Evolutionary conservation across 2,888 invertebrate species (phyloP), one percentile per base, ranked within the genome.

Genomic region (Sphecodes monilicornis): DNA sequence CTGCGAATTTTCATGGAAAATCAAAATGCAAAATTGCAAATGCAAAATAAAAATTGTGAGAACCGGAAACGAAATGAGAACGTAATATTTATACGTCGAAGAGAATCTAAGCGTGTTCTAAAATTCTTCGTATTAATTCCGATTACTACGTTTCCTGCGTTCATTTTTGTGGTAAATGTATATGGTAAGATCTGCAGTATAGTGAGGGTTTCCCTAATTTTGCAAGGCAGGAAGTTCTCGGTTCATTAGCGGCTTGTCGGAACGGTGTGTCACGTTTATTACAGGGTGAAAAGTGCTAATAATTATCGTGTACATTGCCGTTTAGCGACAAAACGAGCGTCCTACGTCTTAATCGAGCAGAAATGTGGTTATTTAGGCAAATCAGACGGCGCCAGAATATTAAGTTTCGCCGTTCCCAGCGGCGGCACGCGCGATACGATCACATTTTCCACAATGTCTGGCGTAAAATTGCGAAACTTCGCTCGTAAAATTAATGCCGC

Each of bases 401-500:
- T 32, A 82, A 76, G 69, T 84, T 84, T 64, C 26, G n/a, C 29
- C 39, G 10, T 6, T 36, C 2, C 66, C 36, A 39, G 39, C 18
- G 8, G 22, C 16, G 43, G 46, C 36, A 68, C 50, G 60, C 32
- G 60, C 50, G 82, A 73, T 76, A 69, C 69, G 57, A 73, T 76
- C 73, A 39, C 74, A 36, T 82, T 79, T 64, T 84, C 78, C n/a
- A 10, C 41, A 5, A 39, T 66, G 41, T 41, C 75, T 70, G 39
- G 66, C 39, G 66, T 85, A 50, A 85, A 85, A 85, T 85, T 85
- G 68, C 79, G 69, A 85, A 85, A 85, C 69, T 85, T 85, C 66
- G 50, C 76, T 73, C 76, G 22, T 85, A 78, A 85, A 79, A 78
- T 85, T 85, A 85, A 85, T 85, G 36, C 79, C 46, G 43, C 29